Evolutionary conservation across 2,797 vertebrate genomes (phyloP), one percentile per base, ranked within the genome.

Genomic region (Pyrocephalus nanus): DNA sequence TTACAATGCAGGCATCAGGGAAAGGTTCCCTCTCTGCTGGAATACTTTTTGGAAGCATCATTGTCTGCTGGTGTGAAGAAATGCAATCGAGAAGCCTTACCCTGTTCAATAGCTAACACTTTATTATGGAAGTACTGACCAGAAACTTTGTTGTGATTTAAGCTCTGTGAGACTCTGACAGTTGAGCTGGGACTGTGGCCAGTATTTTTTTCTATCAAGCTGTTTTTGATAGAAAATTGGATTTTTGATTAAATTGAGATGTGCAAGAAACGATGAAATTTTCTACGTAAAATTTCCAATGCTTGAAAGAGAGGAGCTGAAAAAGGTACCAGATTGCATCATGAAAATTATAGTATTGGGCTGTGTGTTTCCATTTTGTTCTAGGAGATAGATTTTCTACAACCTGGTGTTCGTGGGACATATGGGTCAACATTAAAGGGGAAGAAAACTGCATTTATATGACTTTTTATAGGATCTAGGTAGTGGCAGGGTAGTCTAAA

Each of bases 181-280:
- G 38, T 25, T 69, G 81, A 90, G 65, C 42, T 50, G 38, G 70
- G 86, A 55, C 26, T 26, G 17, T 43, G 50, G 15, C 22, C 36
- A 54, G 32, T 57, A 60, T 32, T 55, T 87, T 88, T 85, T 95
- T 77, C 55, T 57, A 36, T 92, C 78, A 82, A 71, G 57, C 7
- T 71, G 11, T 7, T 92, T 84, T 81, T 87, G 81, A 77, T 71
- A 53, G 67, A 94, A 94, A 95, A 93, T 85, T 57, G 61, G 51
- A 89, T 92, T 95, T 95, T 89, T 82, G 5, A 95, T 92, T 88
- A 73, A 60, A 86, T 30, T 48, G 66, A 71, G n/a, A 64, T 71
- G 74, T 54, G 47, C 32, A 79, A 55, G 67, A 87, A 70, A 42
- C 0, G 0, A 43, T 62, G 64, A 64, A 21, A 66, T 64, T 62